Conservation (phyloP, 2,797 vertebrate genomes). For the Allobates femoralis region DNA sequence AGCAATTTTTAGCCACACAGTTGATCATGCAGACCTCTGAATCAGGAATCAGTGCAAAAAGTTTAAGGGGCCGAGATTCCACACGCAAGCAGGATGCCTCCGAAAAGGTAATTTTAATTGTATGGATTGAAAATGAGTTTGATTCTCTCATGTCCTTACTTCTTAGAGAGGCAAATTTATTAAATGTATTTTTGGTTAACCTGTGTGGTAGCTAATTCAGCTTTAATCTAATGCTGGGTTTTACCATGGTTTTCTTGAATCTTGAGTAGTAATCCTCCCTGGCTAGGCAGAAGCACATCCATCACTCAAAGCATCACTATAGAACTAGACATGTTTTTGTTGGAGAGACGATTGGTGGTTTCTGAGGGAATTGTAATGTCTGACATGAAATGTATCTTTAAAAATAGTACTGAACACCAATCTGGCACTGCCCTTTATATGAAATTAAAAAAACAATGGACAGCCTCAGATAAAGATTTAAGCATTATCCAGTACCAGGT, state of each 20-base stretch:
- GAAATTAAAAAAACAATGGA: no score
- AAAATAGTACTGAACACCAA: no score
- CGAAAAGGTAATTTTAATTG: conserved; percentile 85
- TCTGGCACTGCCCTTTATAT: no score
- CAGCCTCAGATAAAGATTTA: no score
- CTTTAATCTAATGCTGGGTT: background rate
- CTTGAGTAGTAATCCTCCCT: background rate
- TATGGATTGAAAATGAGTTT: background rate
- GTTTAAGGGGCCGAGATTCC: conserved; percentile 93
- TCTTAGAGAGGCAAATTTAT: background rate
- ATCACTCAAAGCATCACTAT: background rate
- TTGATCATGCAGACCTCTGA: conserved; percentile 96
- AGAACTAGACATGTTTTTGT: background rate
- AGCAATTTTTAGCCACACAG: conserved; percentile 92
- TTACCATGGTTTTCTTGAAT: background rate
- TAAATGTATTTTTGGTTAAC: background rate
- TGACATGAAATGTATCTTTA: no score
- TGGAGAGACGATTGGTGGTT: no score
- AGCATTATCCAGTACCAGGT: no score
- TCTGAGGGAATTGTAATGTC: no score
- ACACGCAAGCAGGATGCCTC: conserved; percentile 93
- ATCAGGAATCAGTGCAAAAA: conserved; percentile 97
- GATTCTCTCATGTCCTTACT: background rate
- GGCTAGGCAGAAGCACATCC: no score
- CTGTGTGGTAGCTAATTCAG: background rate